Evolutionary conservation across 2,113 vertebrate species (phyloP), one percentile per base, ranked within the genome.

Genomic region (Forbesichthys agassizii): DNA sequence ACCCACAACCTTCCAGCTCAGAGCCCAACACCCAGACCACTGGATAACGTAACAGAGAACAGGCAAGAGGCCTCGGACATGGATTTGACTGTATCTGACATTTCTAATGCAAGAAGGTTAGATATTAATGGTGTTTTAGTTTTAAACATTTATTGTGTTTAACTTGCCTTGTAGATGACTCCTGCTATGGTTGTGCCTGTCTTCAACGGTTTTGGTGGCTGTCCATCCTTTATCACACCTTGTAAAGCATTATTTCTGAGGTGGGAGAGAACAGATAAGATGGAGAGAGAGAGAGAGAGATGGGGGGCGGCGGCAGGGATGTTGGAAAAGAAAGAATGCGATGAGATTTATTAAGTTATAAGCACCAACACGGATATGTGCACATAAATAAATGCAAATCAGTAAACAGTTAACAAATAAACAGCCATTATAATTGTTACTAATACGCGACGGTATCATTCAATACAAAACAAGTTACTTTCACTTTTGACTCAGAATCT

Each of bases 101-200:
- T 27, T 27, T 27, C 27, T 27, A 27, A 27, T 27, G 27, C 27
- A 2, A 27, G 27, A 27, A 3, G 27, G 3, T 27, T 27, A 27
- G 27, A 27, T 27, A 27, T 27, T 27, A 27, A 27, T 27, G 27
- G 27, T 27, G 27, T 27, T 27, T 27, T 27, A 2, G 1, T 27
- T 27, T 27, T 27, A 2, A 11, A 49, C 16, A 46, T 61, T 3
- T 27, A 68, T 1, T 54, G 2, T 59, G 6, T 4, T 51, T 58
- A 11, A 71, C 85, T 81, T 53, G 75, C 92, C 88, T 92, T 91
- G 73, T 81, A 93, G 58, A 93, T 81, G 1, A 92, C 9, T 46
- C 92, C 92, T 33, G 90, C 90, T 36, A 93, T 93, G 1, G 92
- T 93, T 58, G 92, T 93, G 0, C 92, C 92, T 0, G 92, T 93